These are phyloP conservation scores for Promerops cafer DNA, from an alignment of 2,113 vertebrate genomes.

Conservation along the genomic window DNA sequence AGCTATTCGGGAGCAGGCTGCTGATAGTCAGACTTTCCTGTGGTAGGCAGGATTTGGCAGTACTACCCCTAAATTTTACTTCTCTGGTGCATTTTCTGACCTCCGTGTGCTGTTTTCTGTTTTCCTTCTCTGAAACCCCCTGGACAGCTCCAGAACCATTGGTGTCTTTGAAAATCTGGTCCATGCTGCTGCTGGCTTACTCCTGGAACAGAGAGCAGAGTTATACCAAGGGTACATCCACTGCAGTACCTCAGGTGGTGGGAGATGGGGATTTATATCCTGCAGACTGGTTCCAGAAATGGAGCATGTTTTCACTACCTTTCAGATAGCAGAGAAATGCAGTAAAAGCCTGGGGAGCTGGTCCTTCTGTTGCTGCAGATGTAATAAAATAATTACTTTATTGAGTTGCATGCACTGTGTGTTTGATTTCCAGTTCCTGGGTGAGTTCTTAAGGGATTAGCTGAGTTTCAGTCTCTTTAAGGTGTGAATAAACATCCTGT, in stretches of 20 bases:
- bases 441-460: constrained; percentile 34
- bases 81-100: neutral
- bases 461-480: constrained; percentile 27
- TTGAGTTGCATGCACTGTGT: neutral
- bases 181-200: neutral
- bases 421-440: neutral
- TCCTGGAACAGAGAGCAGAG: neutral
- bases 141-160: neutral
- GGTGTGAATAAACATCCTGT: neutral
- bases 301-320: neutral
- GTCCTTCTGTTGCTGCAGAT: neutral
- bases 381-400: constrained; percentile 4
- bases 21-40: neutral
- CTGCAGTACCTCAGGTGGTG: neutral
- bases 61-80: neutral
- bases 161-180: neutral
- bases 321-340: neutral
- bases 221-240: accelerated
- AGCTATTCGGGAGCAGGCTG: neutral
- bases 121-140: neutral
- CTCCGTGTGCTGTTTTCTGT: neutral
- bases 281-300: neutral
- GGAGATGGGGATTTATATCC: neutral
- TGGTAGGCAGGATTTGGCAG: neutral
- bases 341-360: neutral